Evolutionary conservation across 2,113 vertebrate species (phyloP).

Genomic region (Nibea albiflora): DNA sequence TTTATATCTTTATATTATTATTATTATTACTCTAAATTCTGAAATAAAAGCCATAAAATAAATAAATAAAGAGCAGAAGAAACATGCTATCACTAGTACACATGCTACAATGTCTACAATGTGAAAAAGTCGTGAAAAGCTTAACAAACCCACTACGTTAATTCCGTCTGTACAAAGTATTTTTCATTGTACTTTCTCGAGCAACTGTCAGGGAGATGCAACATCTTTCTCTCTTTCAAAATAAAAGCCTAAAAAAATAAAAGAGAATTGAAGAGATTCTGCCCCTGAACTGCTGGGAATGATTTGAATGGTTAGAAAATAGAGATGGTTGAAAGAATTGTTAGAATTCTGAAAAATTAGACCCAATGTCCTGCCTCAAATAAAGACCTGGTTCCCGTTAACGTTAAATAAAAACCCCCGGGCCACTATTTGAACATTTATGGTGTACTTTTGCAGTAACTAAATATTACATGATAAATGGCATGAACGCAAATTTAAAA

Average conservation of each 20-base stretch:
- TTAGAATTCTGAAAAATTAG: no score
- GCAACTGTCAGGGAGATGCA: not conserved
- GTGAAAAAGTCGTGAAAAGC: not conserved
- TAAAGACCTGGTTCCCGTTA: not conserved
- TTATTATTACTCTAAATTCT: not conserved
- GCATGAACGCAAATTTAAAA: slow-evolving; percentile 44
- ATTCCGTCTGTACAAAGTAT: not conserved
- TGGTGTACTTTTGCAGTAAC: not conserved
- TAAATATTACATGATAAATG: slow-evolving; percentile 18
- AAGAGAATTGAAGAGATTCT: not conserved
- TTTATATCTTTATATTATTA: not conserved
- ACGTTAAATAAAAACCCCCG: not conserved
- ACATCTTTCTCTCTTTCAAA: slow-evolving; percentile 26
- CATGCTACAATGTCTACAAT: not conserved
- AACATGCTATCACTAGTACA: not conserved
- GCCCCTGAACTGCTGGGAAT: not conserved
- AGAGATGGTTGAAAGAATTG: not conserved
- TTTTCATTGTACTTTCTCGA: not conserved
- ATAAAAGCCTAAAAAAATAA: slow-evolving; percentile 20
- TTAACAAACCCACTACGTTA: not conserved
- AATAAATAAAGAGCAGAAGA: not conserved
- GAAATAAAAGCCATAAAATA: not conserved
- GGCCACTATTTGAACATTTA: slow-evolving; percentile 20
- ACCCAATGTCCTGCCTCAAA: no score
- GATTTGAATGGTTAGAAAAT: slow-evolving; percentile 14